Evolutionary conservation across 92 coral and sea anemone genomes (phyloP).

Genomic region (Heliopora coerulea): DNA sequence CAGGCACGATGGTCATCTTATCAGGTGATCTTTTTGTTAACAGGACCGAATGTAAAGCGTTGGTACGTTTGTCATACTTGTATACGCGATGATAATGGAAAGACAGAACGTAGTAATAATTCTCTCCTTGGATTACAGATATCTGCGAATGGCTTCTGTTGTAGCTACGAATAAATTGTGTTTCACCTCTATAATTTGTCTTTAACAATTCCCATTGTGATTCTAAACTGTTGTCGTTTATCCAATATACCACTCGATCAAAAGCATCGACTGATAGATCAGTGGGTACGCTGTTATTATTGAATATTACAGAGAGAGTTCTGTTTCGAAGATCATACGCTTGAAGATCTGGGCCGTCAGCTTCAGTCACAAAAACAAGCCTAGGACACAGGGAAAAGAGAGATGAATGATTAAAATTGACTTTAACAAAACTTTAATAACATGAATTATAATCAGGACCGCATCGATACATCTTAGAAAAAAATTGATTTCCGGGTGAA

Average conservation of each 20-base stretch:
- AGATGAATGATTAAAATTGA: no score
- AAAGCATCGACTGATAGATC: background rate
- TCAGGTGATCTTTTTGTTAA: background rate
- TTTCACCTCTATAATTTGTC: background rate
- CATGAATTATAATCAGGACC: no score
- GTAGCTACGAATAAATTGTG: background rate
- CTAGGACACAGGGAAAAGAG: background rate
- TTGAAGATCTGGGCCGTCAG: background rate
- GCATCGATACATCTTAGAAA: no score
- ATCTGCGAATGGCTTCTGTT: background rate
- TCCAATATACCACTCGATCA: background rate
- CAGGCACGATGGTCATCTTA: background rate
- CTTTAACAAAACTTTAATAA: background rate
- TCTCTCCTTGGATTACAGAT: background rate
- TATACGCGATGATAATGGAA: background rate
- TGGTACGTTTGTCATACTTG: background rate
- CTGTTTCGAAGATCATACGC: background rate
- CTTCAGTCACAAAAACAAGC: no score
- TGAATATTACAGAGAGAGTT: background rate
- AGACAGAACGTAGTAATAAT: background rate
- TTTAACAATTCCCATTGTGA: background rate
- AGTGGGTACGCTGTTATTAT: background rate
- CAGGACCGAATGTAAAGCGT: background rate
- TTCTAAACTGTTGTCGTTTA: background rate
- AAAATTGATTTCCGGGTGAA: no score